Evolutionary conservation across 2,113 vertebrate genomes (phyloP).

Genomic region (Ailurus styani): DNA sequence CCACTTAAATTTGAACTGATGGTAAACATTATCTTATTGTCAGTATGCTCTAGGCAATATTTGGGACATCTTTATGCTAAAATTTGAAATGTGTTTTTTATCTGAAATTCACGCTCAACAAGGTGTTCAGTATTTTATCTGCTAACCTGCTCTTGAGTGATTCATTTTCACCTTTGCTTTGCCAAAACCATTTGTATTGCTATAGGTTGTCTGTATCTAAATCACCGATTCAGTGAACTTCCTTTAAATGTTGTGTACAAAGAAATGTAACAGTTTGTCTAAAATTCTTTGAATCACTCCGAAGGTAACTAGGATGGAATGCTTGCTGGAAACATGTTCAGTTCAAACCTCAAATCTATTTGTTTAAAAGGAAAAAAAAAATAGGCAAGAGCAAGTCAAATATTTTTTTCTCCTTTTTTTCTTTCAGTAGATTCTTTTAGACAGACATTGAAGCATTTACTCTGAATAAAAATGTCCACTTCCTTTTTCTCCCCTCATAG

Average conservation of each 20-base stretch:
- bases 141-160: not conserved
- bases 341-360: not conserved
- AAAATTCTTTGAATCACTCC: slow-evolving; percentile 4
- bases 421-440: not conserved
- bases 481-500: not conserved
- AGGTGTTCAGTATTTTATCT: not conserved
- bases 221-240: not conserved
- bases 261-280: not conserved
- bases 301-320: not conserved
- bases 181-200: not conserved
- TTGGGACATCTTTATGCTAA: not conserved
- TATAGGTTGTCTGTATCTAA: not conserved
- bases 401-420: not conserved
- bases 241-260: not conserved
- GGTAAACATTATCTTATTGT: not conserved
- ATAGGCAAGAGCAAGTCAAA: not conserved
- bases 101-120: not conserved
- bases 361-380: not conserved
- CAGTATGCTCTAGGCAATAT: not conserved
- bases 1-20: not conserved
- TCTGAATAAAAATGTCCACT: not conserved
- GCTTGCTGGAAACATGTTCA: not conserved
- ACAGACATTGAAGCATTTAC: not conserved
- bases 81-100: not conserved
- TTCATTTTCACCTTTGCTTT: not conserved